Conservation (phyloP, 2,113 vertebrate species). For the Riparia riparia region DNA sequence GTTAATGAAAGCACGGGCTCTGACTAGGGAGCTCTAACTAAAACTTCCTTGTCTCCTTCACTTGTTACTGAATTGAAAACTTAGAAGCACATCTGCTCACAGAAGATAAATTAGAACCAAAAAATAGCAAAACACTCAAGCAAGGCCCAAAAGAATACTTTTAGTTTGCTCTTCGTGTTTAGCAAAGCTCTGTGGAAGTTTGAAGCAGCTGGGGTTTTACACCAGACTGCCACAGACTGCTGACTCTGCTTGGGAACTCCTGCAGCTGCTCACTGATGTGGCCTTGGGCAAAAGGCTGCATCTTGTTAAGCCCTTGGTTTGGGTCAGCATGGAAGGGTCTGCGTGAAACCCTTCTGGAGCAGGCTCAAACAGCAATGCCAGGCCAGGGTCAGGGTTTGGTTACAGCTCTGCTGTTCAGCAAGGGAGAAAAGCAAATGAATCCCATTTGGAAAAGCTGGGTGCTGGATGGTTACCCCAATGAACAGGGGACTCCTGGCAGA, state of each 20-base stretch:
- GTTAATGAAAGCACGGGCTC: background rate
- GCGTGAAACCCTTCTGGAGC: background rate
- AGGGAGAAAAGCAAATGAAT: background rate
- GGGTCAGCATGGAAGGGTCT: background rate
- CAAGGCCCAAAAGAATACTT: background rate
- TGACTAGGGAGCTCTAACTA: no score
- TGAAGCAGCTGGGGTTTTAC: background rate
- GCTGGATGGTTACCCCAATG: background rate
- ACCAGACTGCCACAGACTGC: background rate
- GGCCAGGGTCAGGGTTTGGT: background rate
- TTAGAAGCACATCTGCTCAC: background rate
- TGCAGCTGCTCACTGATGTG: background rate
- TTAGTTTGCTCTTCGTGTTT: background rate
- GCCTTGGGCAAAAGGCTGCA: background rate
- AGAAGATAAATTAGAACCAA: background rate
- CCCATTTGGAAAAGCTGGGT: background rate
- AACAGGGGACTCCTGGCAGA: background rate
- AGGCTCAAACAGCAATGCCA: background rate
- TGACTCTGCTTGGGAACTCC: background rate
- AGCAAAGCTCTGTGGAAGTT: background rate
- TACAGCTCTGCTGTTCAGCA: background rate
- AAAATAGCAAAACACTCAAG: fast-evolving
- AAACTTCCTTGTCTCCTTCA: background rate
- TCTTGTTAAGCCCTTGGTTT: background rate
- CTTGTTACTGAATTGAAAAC: background rate